These are phyloP conservation scores for Choloepus didactylus DNA, from an alignment of 2,797 vertebrate genomes.

Conservation along the genomic window DNA sequence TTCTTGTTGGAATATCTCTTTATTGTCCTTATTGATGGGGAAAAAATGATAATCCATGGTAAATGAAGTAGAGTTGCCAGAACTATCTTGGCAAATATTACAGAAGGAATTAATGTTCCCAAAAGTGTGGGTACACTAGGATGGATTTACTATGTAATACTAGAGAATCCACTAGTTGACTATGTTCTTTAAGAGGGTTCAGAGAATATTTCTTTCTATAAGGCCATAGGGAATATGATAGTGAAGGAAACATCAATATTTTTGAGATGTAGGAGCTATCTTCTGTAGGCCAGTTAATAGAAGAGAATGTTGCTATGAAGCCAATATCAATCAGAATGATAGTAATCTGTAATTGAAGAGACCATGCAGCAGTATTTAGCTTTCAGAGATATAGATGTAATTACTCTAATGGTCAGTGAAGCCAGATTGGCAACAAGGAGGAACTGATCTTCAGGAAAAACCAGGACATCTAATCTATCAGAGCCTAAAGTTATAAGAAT, in stretches of 20 bases:
- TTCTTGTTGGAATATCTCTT: not conserved
- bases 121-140: not conserved
- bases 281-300: not conserved
- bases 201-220: not conserved
- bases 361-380: not conserved
- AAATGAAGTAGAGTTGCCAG: not conserved
- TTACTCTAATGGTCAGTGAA: not conserved
- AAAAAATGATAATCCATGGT: not conserved
- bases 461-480: not conserved
- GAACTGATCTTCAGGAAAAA: not conserved
- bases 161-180: not conserved
- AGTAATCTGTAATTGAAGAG: not conserved
- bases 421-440: not conserved
- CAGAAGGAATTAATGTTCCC: not conserved
- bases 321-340: not conserved
- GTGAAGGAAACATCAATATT: not conserved
- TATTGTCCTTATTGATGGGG: not conserved
- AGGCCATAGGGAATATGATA: not conserved
- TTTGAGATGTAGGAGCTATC: not conserved
- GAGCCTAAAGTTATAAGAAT: not conserved
- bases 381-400: not conserved
- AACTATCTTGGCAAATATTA: conserved; percentile 28
- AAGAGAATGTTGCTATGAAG: not conserved
- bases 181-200: not conserved
- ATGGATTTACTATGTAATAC: not conserved